Evolutionary conservation across 1,140 invertebrate species (phyloP), one percentile per base, ranked within the genome.

Genomic region (Drosophila biarmipes): DNA sequence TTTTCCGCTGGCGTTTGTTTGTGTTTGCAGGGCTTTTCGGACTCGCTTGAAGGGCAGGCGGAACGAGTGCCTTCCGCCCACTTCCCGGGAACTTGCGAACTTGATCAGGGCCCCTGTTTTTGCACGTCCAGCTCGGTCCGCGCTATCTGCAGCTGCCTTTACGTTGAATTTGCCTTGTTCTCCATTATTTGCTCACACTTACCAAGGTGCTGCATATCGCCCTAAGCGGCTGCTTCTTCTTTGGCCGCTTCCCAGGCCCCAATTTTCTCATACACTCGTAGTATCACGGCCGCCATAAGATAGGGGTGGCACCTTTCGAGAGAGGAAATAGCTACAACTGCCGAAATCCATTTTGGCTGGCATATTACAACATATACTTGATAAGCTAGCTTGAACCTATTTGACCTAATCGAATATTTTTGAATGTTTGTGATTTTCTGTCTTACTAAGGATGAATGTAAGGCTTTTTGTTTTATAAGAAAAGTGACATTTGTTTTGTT

Each of bases 41-140:
- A 34, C n/a, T 45, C 31, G 24, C 73, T 53, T 89, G 75, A 87
- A 87, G 78, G 82, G 84, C 75, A 79, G 24, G 51, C 74, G 71
- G 78, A 78, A 55, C 37, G 49, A 29, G 53, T 40, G 40, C 17
- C 35, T 29, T 35, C 35, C 19, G 42, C 27, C 43, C 37, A n/a
- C 31, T 34, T 56, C 24, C 7, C 35, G 27, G 14, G n/a, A 46
- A 31, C 24, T 31, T 37, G 64, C 54, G 51, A 63, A 56, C 51
- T 31, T 53, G 15, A 63, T 55, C 43, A 45, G 11, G 34, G 55
- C 34, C 34, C 34, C 27, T 43, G 17, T 46, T 55, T 40, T 69
- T 69, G 64, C 66, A 55, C 27, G 27, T 48, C 19, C 27, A 69
- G 35, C 10, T 27, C 27, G 67, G n/a, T 14, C 38, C 48, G n/a